These are phyloP conservation scores for Melanotaenia parkinsoni DNA, from an alignment of 2,797 vertebrate genomes.

Conservation along the genomic window DNA sequence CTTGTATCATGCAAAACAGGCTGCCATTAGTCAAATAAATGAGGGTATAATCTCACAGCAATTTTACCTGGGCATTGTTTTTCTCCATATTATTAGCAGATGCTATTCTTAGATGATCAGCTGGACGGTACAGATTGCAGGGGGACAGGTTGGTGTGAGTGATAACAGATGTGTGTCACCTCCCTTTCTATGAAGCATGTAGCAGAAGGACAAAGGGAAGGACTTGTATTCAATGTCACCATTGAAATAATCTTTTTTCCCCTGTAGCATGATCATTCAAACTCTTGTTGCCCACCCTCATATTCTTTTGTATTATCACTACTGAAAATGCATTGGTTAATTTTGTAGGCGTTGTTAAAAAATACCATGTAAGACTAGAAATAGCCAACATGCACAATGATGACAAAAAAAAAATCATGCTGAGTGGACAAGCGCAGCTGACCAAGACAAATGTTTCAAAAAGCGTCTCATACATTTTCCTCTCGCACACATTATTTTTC, in stretches of 20 bases:
- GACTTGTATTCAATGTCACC: conserved; percentile 15
- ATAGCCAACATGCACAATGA: conserved; percentile 15
- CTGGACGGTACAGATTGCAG: conserved; percentile 34
- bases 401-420: conserved; percentile 12
- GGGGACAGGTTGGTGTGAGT: conserved; percentile 45
- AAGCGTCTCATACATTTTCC: conserved; percentile 12
- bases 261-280: not conserved
- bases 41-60: conserved; percentile 51
- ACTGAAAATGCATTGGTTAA: conserved; percentile 1
- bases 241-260: conserved; percentile 16
- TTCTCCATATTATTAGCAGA: conserved; percentile 44
- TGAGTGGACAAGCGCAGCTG: conserved; percentile 13
- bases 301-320: conserved; percentile 14
- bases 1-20: conserved; percentile 53
- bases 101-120: conserved; percentile 44
- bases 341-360: conserved; percentile 6
- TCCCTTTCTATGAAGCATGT: not conserved
- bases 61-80: conserved; percentile 40
- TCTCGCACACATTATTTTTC: conserved; percentile 13
- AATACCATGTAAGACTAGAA: conserved; percentile 29
- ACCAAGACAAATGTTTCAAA: conserved; percentile 27
- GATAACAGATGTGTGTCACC: conserved; percentile 35
- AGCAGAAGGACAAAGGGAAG: conserved; percentile 16
- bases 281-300: conserved; percentile 2
- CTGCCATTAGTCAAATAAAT: conserved; percentile 64